Conservation (phyloP, 2,888 invertebrate species). For the Aleiodes leptofemur region DNA sequence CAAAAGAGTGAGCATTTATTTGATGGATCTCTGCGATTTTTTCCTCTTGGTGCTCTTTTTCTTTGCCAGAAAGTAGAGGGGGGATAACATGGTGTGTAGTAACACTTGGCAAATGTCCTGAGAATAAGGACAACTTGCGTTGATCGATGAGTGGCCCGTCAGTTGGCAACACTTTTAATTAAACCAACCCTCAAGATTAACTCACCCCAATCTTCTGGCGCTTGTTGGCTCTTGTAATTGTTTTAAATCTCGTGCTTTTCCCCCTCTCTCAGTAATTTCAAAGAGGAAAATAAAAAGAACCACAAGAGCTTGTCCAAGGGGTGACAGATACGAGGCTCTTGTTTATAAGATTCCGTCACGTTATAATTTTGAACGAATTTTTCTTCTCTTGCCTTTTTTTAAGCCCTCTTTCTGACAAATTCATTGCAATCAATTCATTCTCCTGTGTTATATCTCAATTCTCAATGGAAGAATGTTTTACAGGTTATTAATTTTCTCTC, state of each 20-base stretch:
- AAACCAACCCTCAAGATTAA: constrained; percentile 75
- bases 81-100: constrained; percentile 41
- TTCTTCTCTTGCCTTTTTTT: neutral
- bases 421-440: too few relatives aligned
- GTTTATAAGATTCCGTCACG: constrained; percentile 66
- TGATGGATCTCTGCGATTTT: constrained; percentile 33
- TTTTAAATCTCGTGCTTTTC: constrained; percentile 72
- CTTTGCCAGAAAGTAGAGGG: constrained; percentile 6
- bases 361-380: neutral
- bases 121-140: constrained; percentile 61
- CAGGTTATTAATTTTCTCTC: neutral
- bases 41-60: neutral
- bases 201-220: constrained; percentile 63
- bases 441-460: too few relatives aligned
- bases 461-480: too few relatives aligned
- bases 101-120: constrained; percentile 52
- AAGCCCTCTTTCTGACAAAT: neutral
- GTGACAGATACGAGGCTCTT: constrained; percentile 71
- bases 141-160: constrained; percentile 75
- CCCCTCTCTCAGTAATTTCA: constrained; percentile 59
- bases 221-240: constrained; percentile 70
- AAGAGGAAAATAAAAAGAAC: constrained; percentile 64
- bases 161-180: constrained; percentile 76
- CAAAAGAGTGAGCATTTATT: constrained; percentile 29
- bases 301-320: constrained; percentile 64